Conservation (phyloP, 2,797 vertebrate species). For the Zonotrichia albicollis region DNA sequence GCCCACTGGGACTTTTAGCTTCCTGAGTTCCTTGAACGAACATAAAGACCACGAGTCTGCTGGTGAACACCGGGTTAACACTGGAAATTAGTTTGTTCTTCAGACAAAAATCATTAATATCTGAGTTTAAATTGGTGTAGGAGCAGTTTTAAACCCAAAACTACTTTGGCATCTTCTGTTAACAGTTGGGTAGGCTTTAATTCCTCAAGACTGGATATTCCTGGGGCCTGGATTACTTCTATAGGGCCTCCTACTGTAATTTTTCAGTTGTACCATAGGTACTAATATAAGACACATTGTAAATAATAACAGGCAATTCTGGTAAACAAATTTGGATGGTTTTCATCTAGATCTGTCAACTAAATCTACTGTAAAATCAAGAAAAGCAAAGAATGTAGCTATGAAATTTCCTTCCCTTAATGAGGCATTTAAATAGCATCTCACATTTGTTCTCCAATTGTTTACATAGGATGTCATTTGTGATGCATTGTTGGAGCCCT, state of each 20-base stretch:
- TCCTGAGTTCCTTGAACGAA: neutral
- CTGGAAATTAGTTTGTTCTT: neutral
- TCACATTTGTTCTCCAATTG: conserved; percentile 30
- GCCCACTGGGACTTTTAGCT: neutral
- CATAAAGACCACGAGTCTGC: neutral
- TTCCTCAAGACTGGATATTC: neutral
- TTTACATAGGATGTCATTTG: conserved; percentile 50
- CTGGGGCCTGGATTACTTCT: neutral
- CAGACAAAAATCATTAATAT: neutral
- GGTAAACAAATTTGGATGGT: conserved; percentile 4
- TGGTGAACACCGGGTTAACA: neutral
- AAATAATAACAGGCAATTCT: conserved; percentile 27
- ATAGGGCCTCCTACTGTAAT: neutral
- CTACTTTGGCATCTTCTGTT: neutral
- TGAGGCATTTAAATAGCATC: conserved; percentile 46
- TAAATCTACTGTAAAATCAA: conserved; percentile 30
- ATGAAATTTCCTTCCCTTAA: conserved; percentile 43
- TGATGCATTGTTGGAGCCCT: conserved; percentile 39
- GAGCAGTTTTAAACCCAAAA: neutral
- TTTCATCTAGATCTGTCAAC: conserved; percentile 27
- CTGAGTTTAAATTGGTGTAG: neutral
- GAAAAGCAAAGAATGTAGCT: conserved; percentile 9
- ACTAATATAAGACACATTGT: neutral
- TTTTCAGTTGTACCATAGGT: neutral
- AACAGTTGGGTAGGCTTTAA: neutral